A percentile compares a stretch with the other conserved stretches of the same genome.
Evolutionary conservation across 2,113 vertebrate species (phyloP).

Genomic region (Asarcornis scutulata): DNA sequence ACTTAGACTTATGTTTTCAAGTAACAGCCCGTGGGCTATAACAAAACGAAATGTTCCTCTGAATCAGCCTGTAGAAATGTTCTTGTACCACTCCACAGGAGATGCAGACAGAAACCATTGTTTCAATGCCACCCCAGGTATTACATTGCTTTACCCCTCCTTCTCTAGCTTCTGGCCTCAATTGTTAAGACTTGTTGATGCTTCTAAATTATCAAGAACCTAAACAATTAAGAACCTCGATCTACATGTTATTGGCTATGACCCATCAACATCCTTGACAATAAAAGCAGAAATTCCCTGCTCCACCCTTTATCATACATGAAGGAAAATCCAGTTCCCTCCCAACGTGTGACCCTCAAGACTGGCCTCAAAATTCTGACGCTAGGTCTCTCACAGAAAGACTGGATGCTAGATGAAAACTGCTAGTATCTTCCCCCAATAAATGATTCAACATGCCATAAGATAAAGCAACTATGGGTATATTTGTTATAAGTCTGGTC

Average conservation of each 20-base stretch:
- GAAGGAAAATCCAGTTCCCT: background rate
- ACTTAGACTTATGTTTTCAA: background rate
- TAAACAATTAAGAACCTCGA: background rate
- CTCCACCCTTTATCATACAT: background rate
- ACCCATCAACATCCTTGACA: background rate
- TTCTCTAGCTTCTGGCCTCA: background rate
- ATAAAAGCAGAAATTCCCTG: background rate
- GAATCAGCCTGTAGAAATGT: background rate
- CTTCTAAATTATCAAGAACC: background rate
- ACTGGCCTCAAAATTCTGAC: background rate
- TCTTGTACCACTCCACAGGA: background rate
- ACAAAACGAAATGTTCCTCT: background rate
- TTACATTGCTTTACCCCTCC: background rate
- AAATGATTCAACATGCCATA: background rate
- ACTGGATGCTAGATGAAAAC: background rate
- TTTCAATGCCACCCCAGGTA: background rate
- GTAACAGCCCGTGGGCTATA: background rate
- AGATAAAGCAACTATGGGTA: background rate
- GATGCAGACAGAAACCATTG: background rate
- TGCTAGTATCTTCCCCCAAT: background rate
- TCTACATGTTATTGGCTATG: background rate
- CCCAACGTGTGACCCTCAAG: background rate
- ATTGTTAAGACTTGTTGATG: background rate
- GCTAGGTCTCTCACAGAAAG: background rate
- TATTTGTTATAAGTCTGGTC: background rate